Evolutionary conservation across 37 sponge, comb jelly and placozoan species (phyloP).

Genomic region (Tethya wilhelma): DNA sequence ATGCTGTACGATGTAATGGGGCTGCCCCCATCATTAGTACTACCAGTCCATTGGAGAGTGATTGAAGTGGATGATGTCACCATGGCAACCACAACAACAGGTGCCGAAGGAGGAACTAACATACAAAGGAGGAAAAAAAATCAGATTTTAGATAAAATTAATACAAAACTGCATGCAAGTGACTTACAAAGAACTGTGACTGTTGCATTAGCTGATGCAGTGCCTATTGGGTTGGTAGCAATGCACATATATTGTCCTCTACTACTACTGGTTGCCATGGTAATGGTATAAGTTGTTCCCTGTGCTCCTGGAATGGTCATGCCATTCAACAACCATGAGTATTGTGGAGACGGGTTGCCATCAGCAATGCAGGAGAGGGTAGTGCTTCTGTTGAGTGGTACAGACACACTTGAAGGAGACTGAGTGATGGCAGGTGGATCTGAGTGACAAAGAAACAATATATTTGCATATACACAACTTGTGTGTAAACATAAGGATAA

Average conservation of each 20-base stretch:
- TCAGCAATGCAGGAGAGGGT: slow-evolving; percentile 35
- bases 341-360: slow-evolving; percentile 61
- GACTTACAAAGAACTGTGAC: slow-evolving; percentile 69
- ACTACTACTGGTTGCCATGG: slow-evolving; percentile 20
- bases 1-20: slow-evolving; percentile 63
- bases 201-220: slow-evolving; percentile 30
- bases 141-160: not conserved
- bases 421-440: slow-evolving; percentile 49
- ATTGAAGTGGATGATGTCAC: slow-evolving; percentile 38
- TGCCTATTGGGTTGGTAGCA: slow-evolving; percentile 61
- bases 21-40: slow-evolving; percentile 59
- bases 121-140: not conserved
- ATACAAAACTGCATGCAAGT: not conserved
- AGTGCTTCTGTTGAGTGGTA: not conserved
- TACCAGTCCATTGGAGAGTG: slow-evolving; percentile 42
- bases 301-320: slow-evolving; percentile 11
- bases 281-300: slow-evolving; percentile 19
- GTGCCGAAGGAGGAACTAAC: slow-evolving; percentile 72
- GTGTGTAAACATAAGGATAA: not conserved
- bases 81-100: slow-evolving; percentile 9
- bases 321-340: slow-evolving; percentile 41
- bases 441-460: no score
- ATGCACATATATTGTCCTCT: slow-evolving; percentile 61
- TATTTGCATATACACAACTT: not conserved
- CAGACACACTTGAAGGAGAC: slow-evolving; percentile 13